Evolutionary conservation across 30 jellyfish, hydroid and myxozoan species (phyloP).

Genomic region (Chrysaora quinquecirrha): DNA sequence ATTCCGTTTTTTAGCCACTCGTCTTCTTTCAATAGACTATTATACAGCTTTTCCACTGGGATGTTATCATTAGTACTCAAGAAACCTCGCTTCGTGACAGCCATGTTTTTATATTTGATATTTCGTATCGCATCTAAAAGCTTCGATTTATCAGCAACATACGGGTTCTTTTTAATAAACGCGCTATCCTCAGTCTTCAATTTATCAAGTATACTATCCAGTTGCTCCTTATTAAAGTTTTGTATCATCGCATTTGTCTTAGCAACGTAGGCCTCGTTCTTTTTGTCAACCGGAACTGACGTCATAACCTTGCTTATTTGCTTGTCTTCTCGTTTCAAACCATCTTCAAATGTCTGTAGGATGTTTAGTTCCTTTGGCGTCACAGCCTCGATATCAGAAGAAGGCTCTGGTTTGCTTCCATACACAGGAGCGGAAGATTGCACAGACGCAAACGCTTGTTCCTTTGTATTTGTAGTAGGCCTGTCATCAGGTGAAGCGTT

Average conservation of each 20-base stretch:
- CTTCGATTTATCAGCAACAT: slow-evolving; percentile 57
- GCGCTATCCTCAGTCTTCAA: slow-evolving; percentile 45
- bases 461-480: too few relatives aligned
- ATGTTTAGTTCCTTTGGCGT: slow-evolving; percentile 44
- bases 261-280: slow-evolving; percentile 16
- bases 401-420: slow-evolving; percentile 19
- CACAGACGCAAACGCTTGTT: too few relatives aligned
- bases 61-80: slow-evolving; percentile 48
- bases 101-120: slow-evolving; percentile 12
- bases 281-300: slow-evolving; percentile 29
- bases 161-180: slow-evolving; percentile 75
- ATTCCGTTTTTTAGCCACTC: slow-evolving; percentile 59
- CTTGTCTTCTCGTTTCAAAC: slow-evolving; percentile 54
- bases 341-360: slow-evolving; percentile 41
- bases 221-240: slow-evolving; percentile 30
- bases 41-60: slow-evolving; percentile 51
- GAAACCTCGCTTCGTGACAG: slow-evolving; percentile 36
- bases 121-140: slow-evolving; percentile 26
- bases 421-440: slow-evolving; percentile 8
- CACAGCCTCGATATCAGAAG: slow-evolving; percentile 65
- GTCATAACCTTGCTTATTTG: slow-evolving; percentile 43
- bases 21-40: slow-evolving; percentile 60
- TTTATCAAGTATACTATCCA: slow-evolving; percentile 39
- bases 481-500: neutral
- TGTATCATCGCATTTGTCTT: slow-evolving; percentile 55